Percentiles rank a stretch among this genome's conserved stretches.
phyloP scores from a whole-genome alignment of 2,888 invertebrate genomes.

The Limulus polyphemus region DNA sequence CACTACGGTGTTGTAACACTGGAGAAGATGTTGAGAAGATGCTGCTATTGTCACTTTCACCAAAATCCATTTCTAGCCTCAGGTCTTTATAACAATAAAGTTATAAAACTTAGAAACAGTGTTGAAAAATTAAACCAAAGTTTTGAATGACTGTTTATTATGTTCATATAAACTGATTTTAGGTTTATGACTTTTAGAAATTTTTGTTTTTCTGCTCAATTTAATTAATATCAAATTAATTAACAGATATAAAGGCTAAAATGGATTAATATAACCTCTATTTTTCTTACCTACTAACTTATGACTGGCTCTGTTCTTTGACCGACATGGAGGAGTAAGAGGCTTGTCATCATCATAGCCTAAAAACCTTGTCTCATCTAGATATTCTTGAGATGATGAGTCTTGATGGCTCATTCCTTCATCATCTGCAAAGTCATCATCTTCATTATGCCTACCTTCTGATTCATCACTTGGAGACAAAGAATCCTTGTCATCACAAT shows the following conservation, averaged over 20 bases:
- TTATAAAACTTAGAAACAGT: no score
- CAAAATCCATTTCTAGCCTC: conserved; percentile 1
- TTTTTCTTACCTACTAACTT: not conserved
- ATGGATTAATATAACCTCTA: no score
- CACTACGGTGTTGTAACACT: not conserved
- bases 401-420: conserved; percentile 35
- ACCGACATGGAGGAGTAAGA: conserved; percentile 19
- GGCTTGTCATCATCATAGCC: conserved; percentile 23
- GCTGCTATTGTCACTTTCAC: conserved; percentile 1
- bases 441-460: conserved; percentile 20
- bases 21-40: not conserved
- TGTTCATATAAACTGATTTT: no score
- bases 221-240: no score
- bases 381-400: conserved; percentile 23
- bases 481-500: conserved; percentile 23
- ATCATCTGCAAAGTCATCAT: conserved; percentile 47
- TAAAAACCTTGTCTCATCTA: conserved; percentile 21
- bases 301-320: conserved; percentile 18
- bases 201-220: no score
- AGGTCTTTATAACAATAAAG: not conserved
- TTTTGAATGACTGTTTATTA: no score
- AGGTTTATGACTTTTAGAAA: no score
- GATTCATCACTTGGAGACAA: conserved; percentile 23
- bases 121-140: no score
- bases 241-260: no score